Evolutionary conservation across 2,113 vertebrate genomes (phyloP), one percentile per base, ranked within the genome.

Genomic region (Phasianus colchicus): DNA sequence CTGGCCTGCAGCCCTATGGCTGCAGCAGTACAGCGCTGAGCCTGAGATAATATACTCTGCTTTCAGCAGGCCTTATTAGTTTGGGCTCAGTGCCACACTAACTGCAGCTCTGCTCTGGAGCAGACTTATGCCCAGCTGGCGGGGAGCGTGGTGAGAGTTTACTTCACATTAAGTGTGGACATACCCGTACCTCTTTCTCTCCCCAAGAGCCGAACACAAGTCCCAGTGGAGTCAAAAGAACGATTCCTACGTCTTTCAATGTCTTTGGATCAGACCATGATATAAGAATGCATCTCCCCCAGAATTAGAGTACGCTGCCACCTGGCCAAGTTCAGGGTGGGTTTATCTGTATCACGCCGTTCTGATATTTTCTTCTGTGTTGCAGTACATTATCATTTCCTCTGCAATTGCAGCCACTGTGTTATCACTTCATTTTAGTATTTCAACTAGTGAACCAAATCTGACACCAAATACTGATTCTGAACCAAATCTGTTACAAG

Each of bases 1-100:
- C 79, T 96, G 95, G 76, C 86, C 92, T 80, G 64, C 55, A 88
- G 82, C 72, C 67, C 48, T 50, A 61, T 50, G 78, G 82, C 75
- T 73, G 54, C 75, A 93, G 75, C 45, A 67, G 60, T 25, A 32
- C 60, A 34, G 14, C 50, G 89, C 21, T 66, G 83, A 58, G 88
- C 11, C 89, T 22, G 3, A 17, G 72, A 73, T 48, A 38, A 74
- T 25, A 30, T 47, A 30, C 42, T 73, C 71, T 86, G 86, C 45
- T 83, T 86, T 74, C 32, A 5, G 3, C 55, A 45, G 75, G 45
- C 67, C 42, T 54, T 70, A 61, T 42, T 71, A 74, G 36, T 38
- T 58, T 16, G 0, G 92, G 88, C 88, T 73, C 40, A 9, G 54
- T 70, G 96, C 93, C 78, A 42, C 32, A 20, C 20, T 47, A 12